Evolutionary conservation across 2,797 vertebrate species (phyloP), one percentile per base, ranked within the genome.

Genomic region (Lutjanus campechanus): DNA sequence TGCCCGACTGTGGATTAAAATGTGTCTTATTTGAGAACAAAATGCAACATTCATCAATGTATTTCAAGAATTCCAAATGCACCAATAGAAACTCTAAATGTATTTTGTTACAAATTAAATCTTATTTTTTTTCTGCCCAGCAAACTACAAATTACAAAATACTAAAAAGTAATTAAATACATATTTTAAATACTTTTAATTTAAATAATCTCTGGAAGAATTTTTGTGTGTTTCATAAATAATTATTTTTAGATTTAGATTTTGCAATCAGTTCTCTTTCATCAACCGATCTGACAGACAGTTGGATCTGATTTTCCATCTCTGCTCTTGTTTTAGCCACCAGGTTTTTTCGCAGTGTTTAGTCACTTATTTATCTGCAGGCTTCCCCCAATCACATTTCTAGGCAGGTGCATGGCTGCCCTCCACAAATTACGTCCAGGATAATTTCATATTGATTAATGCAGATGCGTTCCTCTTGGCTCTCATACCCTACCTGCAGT

Each of bases 401-500:
- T 81, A 86, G 91, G 90, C 94, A 96, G 95, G 91, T 95, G 92
- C 93, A 93, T 36, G 47, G 91, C 80, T 84, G 93, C 92, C 95
- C 92, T 92, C 92, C 87, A 89, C 87, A 93, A 94, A 95, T 95
- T 95, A 95, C 88, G 85, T 90, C 92, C 88, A 83, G 92, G 93
- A 95, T 97, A 95, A 96, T 96, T 95, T 95, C 92, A 92, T 94
- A 91, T 96, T 96, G 96, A 97, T 97, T 96, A 96, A 96, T 96
- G 95, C 86, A 96, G 95, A 96, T 96, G 97, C 96, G 89, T 94
- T 93, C 91, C 94, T 94, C 91, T 90, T 96, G 96, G 96, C 96
- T 95, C 94, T 90, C 90, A 76, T 92, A 90, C 88, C 83, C 95
- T 97, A 97, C 97, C 96, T 97, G 95, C 96, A 96, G 96, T 97